These are phyloP conservation scores for Apodemia duryi DNA, from an alignment of 2,888 invertebrate species.

Conservation along the genomic window DNA sequence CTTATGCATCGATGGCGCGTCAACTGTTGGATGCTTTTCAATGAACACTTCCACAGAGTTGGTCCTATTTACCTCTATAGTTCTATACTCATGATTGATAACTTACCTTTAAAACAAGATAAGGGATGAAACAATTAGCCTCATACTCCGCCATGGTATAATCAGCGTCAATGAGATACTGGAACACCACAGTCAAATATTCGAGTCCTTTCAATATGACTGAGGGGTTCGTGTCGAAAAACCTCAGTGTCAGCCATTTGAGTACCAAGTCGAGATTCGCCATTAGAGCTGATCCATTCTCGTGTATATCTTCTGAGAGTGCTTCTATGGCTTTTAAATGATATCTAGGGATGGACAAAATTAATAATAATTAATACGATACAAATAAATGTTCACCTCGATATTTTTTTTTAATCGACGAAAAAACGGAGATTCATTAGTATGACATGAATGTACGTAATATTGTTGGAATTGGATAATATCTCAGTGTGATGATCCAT, in stretches of 20 bases:
- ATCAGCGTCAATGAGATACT: constrained; percentile 86
- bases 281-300: constrained; percentile 88
- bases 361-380: not conserved
- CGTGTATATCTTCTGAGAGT: constrained; percentile 89
- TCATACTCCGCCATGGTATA: constrained; percentile 95
- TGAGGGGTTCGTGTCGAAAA: constrained; percentile 99
- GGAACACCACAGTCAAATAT: constrained; percentile 91
- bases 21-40: too few species aligned
- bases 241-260: constrained; percentile 97
- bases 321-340: constrained; percentile 97
- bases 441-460: too few species aligned
- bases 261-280: constrained; percentile 96
- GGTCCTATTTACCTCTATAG: too few species aligned
- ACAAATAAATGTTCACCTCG: too few species aligned
- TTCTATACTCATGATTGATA: too few species aligned
- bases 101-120: constrained; percentile 92
- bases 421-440: too few species aligned
- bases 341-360: constrained; percentile 78
- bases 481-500: too few species aligned
- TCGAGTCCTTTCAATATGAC: constrained; percentile 97
- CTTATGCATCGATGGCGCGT: too few species aligned
- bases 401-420: too few species aligned
- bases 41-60: too few species aligned
- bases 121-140: constrained; percentile 96
- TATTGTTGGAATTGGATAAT: too few species aligned